Evolutionary conservation across 2,113 vertebrate species (phyloP).

Genomic region (Centropristis striata): DNA sequence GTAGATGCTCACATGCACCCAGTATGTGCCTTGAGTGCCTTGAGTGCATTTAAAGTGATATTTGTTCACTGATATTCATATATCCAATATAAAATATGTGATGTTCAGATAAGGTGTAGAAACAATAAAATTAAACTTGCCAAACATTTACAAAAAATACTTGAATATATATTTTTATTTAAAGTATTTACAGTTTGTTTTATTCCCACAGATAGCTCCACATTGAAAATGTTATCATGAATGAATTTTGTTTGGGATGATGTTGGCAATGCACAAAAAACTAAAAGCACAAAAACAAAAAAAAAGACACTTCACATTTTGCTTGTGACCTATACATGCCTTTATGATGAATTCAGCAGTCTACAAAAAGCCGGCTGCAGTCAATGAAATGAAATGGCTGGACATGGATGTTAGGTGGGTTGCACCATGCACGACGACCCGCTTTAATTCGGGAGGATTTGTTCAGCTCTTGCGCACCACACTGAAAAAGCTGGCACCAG

Average conservation of each 20-base stretch:
- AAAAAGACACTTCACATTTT: constrained; percentile 64
- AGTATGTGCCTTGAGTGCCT: neutral
- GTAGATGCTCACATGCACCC: neutral
- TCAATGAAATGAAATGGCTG: constrained; percentile 69
- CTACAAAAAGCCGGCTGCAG: constrained; percentile 69
- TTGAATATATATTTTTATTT: constrained; percentile 83
- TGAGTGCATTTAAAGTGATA: neutral
- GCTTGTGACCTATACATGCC: constrained; percentile 70
- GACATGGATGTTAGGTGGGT: constrained; percentile 42
- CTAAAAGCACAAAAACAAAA: constrained; percentile 66
- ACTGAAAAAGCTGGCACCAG: constrained; percentile 17
- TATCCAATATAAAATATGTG: neutral
- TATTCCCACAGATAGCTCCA: constrained; percentile 75
- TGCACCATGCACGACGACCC: constrained; percentile 27
- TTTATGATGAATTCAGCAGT: constrained; percentile 76
- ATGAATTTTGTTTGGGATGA: constrained; percentile 61
- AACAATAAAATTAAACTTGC: constrained; percentile 61
- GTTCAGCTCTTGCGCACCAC: constrained; percentile 19
- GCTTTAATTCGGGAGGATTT: constrained; percentile 1
- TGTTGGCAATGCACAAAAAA: constrained; percentile 48
- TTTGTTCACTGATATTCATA: neutral
- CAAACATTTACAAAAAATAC: constrained; percentile 66
- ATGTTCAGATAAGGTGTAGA: constrained; percentile 16
- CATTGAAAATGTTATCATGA: constrained; percentile 65
- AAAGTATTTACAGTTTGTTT: constrained; percentile 84